Base-by-base conservation (phyloP, 2,888 invertebrate species). In the Drosophila suboccidentalis region DNA sequence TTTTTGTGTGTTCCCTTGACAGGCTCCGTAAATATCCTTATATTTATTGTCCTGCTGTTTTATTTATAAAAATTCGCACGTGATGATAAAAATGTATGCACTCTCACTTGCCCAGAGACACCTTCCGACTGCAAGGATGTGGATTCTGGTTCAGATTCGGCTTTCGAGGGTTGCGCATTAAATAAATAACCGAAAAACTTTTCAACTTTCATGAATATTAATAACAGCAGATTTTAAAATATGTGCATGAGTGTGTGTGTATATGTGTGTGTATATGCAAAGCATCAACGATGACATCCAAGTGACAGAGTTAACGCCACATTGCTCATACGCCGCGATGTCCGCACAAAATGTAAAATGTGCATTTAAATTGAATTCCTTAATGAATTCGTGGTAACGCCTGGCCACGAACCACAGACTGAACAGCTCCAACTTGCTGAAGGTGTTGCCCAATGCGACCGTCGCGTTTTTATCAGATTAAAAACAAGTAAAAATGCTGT, bases 141-240 rank as follows among this genome's bases (percentile, higher is more conserved):
- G 29, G 9, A 15, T 36, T 61, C 4, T 19, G 38, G 19, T 19
- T 53, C 38, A 39, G 43, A 29, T 22, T 58, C 41, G 36, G 29
- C 38, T 36, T 39, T 55, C 47, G 39, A 49, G 58, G 55, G 49
- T 61, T 63, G 53, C 78, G 63, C 78, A 80, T 87, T 86, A 89
- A 89, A 89, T 86, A 86, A 84, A 89, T 87, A 87, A 86, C 78
- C 82, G 78, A 87, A 87, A 89, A 81, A 83, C 73, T 82, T 82
- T 29, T 79, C 79, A 77, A 72, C 81, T 84, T 84, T 80, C 86
- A 87, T 89, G 89, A 89, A 89, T 89, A 89, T 89, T 89, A 89
- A 89, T 81, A 80, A 78, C 66, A 75, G 75, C 80, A 84, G 80
- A 77, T 77, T 82, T 75, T 66, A 60, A 75, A 71, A 78, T 63